Base-by-base conservation (phyloP, 2,113 vertebrate species). In the Paratilapia polleni region DNA sequence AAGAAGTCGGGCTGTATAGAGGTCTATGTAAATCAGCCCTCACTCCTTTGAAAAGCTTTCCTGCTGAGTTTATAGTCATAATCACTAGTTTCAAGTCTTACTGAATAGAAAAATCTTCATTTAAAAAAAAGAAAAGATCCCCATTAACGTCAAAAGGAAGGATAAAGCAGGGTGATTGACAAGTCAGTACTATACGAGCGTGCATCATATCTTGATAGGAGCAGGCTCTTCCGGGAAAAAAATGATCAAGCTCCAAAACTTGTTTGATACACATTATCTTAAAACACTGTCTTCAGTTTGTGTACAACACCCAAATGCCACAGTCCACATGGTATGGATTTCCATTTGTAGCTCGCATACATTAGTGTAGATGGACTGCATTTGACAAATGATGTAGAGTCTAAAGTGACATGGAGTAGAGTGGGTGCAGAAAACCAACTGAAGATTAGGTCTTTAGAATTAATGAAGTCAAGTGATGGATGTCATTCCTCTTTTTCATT, bases 401-500 rank as follows among this genome's bases (percentile, higher is more conserved):
- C 66, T 15, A 49, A 49, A 0, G n/a, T 43, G 54, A 77, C 73
- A 15, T 60, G 9, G 26, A 77, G 24, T 14, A 77, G 57, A 77
- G 34, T 38, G 3, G 31, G 1, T 60, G 36, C 58, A 73, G 76
- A 78, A 54, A 76, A 64, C n/a, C 12, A 14, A 10, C n/a, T 56
- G 47, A 78, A 41, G 49, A 59, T 61, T 61, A 7, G 28, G 24
- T 11, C 24, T 84, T 57, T 77, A 60, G 28, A 74, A 60, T 3
- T 78, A 9, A 76, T 81, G 11, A 52, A 85, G 34, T 61, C 8
- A 73, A 86, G 26, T 89, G 58, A 88, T 85, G 66, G 38, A 85
- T 87, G 64, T 9, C 28, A 58, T 85, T 83, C 26, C 10, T 87
- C 17, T 87, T 80, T 83, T 78, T 81, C 26, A 83, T 86, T 78